Evolutionary conservation across 2,888 invertebrate genomes (phyloP).

Genomic region (Patella pellucida): DNA sequence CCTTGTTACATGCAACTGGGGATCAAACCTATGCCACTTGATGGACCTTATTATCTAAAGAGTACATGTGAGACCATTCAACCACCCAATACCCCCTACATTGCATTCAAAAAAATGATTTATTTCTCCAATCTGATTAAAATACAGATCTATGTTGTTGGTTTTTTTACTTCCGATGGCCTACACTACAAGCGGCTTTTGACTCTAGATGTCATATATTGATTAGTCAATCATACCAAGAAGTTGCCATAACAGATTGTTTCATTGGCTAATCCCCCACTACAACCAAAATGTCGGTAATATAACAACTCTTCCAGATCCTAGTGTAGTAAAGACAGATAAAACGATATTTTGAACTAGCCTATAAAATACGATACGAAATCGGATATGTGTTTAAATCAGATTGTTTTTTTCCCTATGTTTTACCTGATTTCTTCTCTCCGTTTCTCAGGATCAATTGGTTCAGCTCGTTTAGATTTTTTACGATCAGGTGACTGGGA

Average conservation of each 20-base stretch:
- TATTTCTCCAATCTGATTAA: not conserved
- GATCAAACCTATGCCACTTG: too few relatives aligned
- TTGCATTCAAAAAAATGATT: not conserved
- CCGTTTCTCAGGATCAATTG: not conserved
- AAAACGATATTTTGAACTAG: too few relatives aligned
- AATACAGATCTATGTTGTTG: not conserved
- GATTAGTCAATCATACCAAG: too few relatives aligned
- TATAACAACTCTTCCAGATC: too few relatives aligned
- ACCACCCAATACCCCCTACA: not conserved
- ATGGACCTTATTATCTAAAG: not conserved
- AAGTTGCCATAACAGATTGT: too few relatives aligned
- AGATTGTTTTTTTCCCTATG: not conserved
- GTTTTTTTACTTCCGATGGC: not conserved
- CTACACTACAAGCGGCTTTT: too few relatives aligned
- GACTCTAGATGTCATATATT: too few relatives aligned
- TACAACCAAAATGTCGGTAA: too few relatives aligned
- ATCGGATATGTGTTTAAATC: not conserved
- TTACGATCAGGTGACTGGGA: not conserved
- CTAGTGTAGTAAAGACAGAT: too few relatives aligned
- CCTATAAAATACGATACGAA: not conserved
- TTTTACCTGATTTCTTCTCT: not conserved
- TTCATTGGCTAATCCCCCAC: too few relatives aligned
- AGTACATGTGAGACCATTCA: too few relatives aligned
- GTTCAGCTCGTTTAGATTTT: not conserved
- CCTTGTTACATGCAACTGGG: too few relatives aligned